These are phyloP conservation scores for Tuta absoluta DNA, from an alignment of 2,888 invertebrate genomes.

Conservation along the genomic window DNA sequence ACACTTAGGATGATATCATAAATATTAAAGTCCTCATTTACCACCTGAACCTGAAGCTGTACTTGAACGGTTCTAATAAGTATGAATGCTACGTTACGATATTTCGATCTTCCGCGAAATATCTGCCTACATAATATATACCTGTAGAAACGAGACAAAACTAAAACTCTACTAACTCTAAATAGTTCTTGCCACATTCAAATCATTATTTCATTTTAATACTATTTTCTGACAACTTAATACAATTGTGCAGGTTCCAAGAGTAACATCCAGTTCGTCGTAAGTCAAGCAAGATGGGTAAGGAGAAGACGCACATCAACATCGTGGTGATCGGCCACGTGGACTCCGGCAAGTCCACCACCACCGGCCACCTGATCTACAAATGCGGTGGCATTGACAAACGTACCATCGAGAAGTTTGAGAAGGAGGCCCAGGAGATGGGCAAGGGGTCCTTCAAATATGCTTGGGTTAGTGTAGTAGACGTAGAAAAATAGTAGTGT, in stretches of 20 bases:
- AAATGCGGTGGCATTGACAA: slow-evolving; percentile 99
- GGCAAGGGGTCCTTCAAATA: slow-evolving; percentile 99
- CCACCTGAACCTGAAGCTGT: no score
- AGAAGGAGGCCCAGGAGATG: slow-evolving; percentile 99
- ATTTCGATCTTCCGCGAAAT: no score
- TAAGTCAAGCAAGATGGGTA: slow-evolving; percentile 85
- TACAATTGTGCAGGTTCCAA: slow-evolving; percentile 31
- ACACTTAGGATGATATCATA: neutral
- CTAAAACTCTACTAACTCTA: no score
- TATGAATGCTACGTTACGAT: neutral
- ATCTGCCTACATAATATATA: no score
- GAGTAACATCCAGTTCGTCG: slow-evolving; percentile 31
- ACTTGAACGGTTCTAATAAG: no score
- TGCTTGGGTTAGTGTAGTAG: slow-evolving; percentile 88
- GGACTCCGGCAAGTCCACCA: slow-evolving; percentile 98
- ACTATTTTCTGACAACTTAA: neutral
- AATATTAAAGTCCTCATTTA: neutral
- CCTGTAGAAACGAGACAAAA: no score
- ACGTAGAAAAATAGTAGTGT: no score
- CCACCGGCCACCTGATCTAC: slow-evolving; percentile 98
- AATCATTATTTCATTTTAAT: neutral
- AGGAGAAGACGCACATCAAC: slow-evolving; percentile 99
- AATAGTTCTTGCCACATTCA: neutral
- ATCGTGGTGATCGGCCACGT: slow-evolving; percentile 99
- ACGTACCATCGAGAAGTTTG: slow-evolving; percentile 99